Base-by-base conservation (phyloP, 2,888 invertebrate genomes). In the Kuschelorhynchus macadamiae region DNA sequence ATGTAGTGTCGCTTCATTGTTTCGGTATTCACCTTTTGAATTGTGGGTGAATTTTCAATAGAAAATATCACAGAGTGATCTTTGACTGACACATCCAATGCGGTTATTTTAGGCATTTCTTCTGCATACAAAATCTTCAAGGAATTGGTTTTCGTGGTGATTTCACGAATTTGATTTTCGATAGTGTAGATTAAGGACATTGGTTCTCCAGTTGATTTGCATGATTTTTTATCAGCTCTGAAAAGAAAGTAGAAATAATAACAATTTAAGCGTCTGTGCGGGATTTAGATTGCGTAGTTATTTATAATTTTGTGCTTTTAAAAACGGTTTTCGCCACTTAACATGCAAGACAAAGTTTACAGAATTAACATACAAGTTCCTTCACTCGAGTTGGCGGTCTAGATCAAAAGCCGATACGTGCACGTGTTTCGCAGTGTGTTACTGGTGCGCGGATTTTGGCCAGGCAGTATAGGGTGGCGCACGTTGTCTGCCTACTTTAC, bases 161-260 rank as follows among this genome's bases (percentile, higher is more conserved):
- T 78, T 39, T 87, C 85, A 0, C 88, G 85, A 11, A 91, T 87
- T 21, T 88, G 85, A 78, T 87, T 87, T 12, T 85, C 85, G 0
- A 86, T 83, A 17, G 86, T 82, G 78, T 87, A 90, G 1, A 90
- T 74, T 0, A 90, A 75, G 0, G 86, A 83, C 81, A 88, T 84
- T 11, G 85, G 84, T 4, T 86, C 85, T 57, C 87, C 87, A 0
- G 85, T 79, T 1, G 91, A 89, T 80, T 92, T 93, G 81, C 93
- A 93, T 0, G 90, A 87, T 12, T 85, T 85, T 47, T 87, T 87
- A 78, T 92, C 90, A 0, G 85, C 77, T 55, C 89, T 88, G 74
- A 75, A 77, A n/a, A n/a, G n/a, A n/a, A n/a, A 36, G 4, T 36
- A n/a, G 7, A 21, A 25, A 25, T 55, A 42, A 42, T 21, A 17